Evolutionary conservation across 2,113 vertebrate genomes (phyloP), one percentile per base, ranked within the genome.

Genomic region (Coregonus clupeaformis): DNA sequence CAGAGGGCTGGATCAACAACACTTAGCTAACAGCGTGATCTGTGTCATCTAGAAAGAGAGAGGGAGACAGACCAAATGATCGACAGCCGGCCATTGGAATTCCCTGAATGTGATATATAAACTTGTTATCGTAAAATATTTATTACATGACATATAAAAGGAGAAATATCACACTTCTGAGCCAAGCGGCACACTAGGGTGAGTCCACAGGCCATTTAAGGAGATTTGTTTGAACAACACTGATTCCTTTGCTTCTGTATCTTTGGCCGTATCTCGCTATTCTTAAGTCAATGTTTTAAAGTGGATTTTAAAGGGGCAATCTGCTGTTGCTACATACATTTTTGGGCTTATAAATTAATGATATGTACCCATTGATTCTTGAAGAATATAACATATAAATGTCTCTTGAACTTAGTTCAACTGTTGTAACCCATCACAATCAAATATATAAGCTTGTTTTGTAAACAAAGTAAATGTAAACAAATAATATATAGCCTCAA

Each of bases 271-370:
- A 70, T 42, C n/a, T 69, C 24, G 70, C 72, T 60, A 75, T 59
- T 49, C 57, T 52, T n/a, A 80, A 67, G 63, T 74, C 13, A 32
- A 76, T 67, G 79, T 68, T 63, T 68, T 69, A n/a, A 67, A 69
- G 16, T 12, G 60, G 22, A 68, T 30, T 12, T 42, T 42, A 42
- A 11, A 12, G 36, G 36, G 36, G 9, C 36, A 42, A 42, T 42
- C 7, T 42, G 36, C 36, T 11, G 36, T 42, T 42, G 36, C 36
- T 9, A 42, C 36, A 42, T 42, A 12, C 36, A 42, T 42, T 42
- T 42, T 42, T 12, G 36, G 2, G 2, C 36, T 30, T 42, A 42
- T 42, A 42, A 12, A 42, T 42, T 11, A 42, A 42, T 36, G 36
- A 36, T 36, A 36, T 42, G 36, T 42, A 42, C 36, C 36, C 36